Conservation (phyloP, 2,888 invertebrate species). For the Habrosyne pyritoides region DNA sequence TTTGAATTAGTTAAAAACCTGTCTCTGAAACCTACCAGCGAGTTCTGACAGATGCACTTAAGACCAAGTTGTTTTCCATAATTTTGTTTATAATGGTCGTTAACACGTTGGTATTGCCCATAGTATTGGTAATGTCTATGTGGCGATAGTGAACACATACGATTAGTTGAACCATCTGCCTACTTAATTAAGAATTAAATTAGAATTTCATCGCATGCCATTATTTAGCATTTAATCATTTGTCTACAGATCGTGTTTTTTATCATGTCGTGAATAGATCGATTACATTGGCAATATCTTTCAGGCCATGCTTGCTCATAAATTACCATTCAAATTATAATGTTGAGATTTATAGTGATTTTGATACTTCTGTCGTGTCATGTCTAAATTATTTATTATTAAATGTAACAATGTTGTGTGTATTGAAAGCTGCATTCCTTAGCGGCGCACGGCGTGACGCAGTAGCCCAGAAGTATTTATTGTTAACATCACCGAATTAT, state of each 20-base stretch:
- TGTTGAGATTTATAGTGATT: background rate
- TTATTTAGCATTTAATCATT: background rate
- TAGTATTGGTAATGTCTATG: too few species aligned
- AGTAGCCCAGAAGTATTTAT: constrained; percentile 26
- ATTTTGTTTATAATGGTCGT: too few species aligned
- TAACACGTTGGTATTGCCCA: too few species aligned
- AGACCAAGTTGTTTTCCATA: too few species aligned
- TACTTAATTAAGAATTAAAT: too few species aligned
- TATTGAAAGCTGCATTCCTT: constrained; percentile 50
- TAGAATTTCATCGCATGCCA: background rate
- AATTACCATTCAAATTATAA: background rate
- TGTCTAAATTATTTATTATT: constrained; percentile 23
- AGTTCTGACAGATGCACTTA: too few species aligned
- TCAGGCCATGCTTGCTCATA: background rate
- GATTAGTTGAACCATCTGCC: too few species aligned
- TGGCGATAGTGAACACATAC: too few species aligned
- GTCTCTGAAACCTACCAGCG: too few species aligned
- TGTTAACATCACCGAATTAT: constrained; percentile 8
- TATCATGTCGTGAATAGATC: too few species aligned
- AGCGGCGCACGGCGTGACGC: constrained; percentile 44
- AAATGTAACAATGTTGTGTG: constrained; percentile 41
- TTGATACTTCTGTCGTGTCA: constrained; percentile 12
- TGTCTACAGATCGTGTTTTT: background rate
- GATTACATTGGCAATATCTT: background rate
- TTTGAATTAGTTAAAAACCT: too few species aligned